Evolutionary conservation across 1,140 invertebrate genomes (phyloP).

Genomic region (Pseudomyrmex gracilis): DNA sequence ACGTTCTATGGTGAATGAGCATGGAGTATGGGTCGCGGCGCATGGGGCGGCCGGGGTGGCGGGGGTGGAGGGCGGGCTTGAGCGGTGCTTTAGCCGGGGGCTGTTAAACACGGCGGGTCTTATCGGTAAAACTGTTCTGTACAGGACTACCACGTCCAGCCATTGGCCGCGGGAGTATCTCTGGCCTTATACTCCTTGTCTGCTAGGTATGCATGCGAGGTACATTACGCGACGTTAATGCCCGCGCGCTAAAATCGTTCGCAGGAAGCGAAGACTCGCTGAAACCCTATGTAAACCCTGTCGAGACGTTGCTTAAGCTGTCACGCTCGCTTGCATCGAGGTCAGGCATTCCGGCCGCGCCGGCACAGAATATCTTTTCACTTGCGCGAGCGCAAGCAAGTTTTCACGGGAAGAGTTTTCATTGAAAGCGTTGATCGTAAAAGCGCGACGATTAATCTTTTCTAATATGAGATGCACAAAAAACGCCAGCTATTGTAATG

Average conservation of each 20-base stretch:
- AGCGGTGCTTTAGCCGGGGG: conserved; percentile 80
- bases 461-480: not conserved
- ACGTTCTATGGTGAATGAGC: conserved; percentile 72
- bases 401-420: not conserved
- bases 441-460: no score
- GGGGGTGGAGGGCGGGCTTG: conserved; percentile 47
- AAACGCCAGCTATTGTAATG: not conserved
- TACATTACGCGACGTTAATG: conserved; percentile 73
- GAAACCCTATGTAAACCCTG: conserved; percentile 51
- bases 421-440: not conserved
- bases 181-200: conserved; percentile 74
- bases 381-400: not conserved
- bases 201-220: conserved; percentile 71
- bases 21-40: conserved; percentile 56
- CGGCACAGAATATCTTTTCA: conserved; percentile 10
- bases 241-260: conserved; percentile 69
- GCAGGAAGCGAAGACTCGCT: conserved; percentile 58
- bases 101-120: conserved; percentile 82
- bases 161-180: conserved; percentile 77
- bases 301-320: conserved; percentile 55
- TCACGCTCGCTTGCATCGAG: conserved; percentile 49
- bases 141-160: conserved; percentile 78
- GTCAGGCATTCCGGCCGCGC: conserved; percentile 16
- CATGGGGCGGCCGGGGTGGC: conserved; percentile 7
- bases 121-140: conserved; percentile 83